Conservation (phyloP, 2,113 vertebrate genomes). For the Chionomys nivalis region DNA sequence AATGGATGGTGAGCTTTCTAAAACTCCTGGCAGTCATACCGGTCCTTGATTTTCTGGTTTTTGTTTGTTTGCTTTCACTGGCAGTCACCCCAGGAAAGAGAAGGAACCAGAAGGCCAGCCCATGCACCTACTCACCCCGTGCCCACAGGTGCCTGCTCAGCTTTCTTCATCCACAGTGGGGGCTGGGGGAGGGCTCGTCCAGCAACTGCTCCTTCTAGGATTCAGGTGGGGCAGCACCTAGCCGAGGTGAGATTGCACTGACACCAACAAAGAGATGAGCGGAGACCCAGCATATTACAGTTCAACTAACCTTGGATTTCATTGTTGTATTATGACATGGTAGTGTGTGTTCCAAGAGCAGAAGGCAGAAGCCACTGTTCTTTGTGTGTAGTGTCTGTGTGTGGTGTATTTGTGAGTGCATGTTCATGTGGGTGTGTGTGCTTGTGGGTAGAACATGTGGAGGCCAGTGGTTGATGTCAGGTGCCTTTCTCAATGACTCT, state of each 20-base stretch:
- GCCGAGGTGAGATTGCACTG: not conserved
- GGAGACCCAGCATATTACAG: not conserved
- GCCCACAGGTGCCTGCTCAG: not conserved
- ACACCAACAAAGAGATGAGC: not conserved
- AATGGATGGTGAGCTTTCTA: not conserved
- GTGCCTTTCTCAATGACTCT: not conserved
- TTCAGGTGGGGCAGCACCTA: not conserved
- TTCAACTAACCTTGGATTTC: not conserved
- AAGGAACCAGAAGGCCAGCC: not conserved
- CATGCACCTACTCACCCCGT: not conserved
- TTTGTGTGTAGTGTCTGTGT: not conserved
- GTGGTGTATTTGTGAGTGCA: not conserved
- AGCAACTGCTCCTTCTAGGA: not conserved
- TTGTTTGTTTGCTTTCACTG: not conserved
- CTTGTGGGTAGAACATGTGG: not conserved
- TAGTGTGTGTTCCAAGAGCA: not conserved
- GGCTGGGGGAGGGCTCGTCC: fast-evolving
- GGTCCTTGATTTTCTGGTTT: not conserved
- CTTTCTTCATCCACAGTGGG: no score
- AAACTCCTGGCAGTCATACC: not conserved
- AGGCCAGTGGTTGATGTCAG: not conserved
- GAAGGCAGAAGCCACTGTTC: not conserved
- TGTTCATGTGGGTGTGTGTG: not conserved
- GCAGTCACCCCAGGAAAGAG: not conserved
- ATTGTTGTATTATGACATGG: not conserved